Evolutionary conservation across 2,113 vertebrate genomes (phyloP), one percentile per base, ranked within the genome.

Genomic region (Zosterops borbonicus): DNA sequence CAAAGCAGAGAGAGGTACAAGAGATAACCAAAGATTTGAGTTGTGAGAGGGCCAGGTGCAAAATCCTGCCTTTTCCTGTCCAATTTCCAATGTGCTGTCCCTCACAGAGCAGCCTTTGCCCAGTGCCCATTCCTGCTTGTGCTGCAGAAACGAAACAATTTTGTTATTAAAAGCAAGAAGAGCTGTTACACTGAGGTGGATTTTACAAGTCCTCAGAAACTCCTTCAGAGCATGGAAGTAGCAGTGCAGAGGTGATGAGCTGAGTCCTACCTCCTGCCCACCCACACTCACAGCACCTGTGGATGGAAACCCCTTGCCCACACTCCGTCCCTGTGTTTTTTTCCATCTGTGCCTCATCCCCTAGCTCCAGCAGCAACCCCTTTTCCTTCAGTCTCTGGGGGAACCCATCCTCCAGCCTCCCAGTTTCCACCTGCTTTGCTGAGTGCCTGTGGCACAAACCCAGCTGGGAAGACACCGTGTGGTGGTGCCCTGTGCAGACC

Each of bases 391-490:
- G 20, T 44, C 53, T 27, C 52, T 28, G 49, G 23, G 20, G 41
- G 42, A 9, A 14, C 3, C 25, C 50, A 28, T 21, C 35, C 58
- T 87, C 56, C 62, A 88, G 19, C 31, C 16, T 56, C 49, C 71
- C 44, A 13, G 0, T 58, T 90, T 53, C 1, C 0, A n/a, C 3
- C 33, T 76, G n/a, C 28, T 53, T 69, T 83, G 27, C 64, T 42
- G 33, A 3, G 7, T 60, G 37, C 46, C 59, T 3, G 0, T 39
- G n/a, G 47, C 47, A 50, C 47, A 29, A 42, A 6, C 24, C 37
- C 2, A 0, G 3, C 50, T 58, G 70, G 63, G 55, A 28, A 22
- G 0, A 0, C 0, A 0, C 16, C 2, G 29, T 15, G 31, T 39
- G 62, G 15, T 19, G 52, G 21, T 42, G 41, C 4, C 28, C 29